Conservation (phyloP, 2,113 vertebrate genomes). For the Anser cygnoides region DNA sequence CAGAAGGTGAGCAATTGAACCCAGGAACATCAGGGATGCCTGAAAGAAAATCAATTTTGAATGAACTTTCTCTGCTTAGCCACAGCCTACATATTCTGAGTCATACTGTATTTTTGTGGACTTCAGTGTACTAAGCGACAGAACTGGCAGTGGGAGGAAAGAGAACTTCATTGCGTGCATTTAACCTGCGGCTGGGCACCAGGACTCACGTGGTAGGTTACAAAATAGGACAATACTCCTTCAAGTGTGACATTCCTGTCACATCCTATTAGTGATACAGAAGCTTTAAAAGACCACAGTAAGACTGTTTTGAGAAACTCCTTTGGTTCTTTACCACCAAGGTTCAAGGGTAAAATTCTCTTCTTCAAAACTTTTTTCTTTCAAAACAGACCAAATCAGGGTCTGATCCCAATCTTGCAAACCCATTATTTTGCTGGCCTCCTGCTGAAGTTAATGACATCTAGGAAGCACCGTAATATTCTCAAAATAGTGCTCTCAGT, state of each 20-base stretch:
- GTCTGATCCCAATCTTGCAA: not conserved
- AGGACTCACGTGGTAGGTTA: conserved; percentile 46
- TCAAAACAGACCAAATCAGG: not conserved
- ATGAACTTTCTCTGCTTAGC: conserved; percentile 78
- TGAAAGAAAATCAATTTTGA: conserved; percentile 86
- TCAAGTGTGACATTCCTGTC: not conserved
- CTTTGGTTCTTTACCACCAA: not conserved
- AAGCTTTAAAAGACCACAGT: conserved; percentile 15
- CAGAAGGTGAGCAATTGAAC: conserved; percentile 76
- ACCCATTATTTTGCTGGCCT: not conserved
- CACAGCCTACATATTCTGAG: conserved; percentile 68
- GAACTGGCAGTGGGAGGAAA: conserved; percentile 60
- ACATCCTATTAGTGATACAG: not conserved
- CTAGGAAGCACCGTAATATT: not conserved
- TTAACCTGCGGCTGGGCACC: conserved; percentile 65
- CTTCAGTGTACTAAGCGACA: conserved; percentile 52
- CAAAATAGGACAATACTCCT: conserved; percentile 43
- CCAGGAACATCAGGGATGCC: conserved; percentile 78
- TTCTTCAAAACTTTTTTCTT: not conserved
- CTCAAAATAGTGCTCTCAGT: not conserved
- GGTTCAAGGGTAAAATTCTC: not conserved
- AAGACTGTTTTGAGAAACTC: conserved; percentile 15
- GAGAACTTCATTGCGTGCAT: conserved; percentile 48
- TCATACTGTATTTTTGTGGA: conserved; percentile 68
- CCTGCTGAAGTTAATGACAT: not conserved